A percentile compares a stretch with the other conserved stretches of the same genome.
These are phyloP conservation scores for Sinocyclocheilus rhinocerous DNA, from an alignment of 2,113 vertebrate genomes.

Conservation along the genomic window DNA sequence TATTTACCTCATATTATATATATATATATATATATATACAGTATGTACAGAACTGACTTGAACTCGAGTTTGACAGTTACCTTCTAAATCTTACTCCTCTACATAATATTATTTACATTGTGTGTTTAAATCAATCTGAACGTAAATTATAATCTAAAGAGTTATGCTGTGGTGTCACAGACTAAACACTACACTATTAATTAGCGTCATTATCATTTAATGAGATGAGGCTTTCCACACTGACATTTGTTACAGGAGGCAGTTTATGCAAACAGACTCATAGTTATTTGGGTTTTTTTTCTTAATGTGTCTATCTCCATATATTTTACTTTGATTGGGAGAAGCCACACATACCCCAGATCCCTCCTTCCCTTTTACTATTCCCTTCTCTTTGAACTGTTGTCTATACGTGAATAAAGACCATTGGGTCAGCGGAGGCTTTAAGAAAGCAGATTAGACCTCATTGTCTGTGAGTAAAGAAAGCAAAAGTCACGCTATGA, in stretches of 20 bases:
- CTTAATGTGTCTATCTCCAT: not conserved
- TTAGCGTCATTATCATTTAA: not conserved
- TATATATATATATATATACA: too few relatives aligned
- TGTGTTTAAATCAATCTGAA: not conserved
- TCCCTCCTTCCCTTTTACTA: not conserved
- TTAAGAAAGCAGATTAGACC: slow-evolving; percentile 67
- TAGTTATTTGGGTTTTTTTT: too few relatives aligned
- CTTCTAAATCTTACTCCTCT: not conserved
- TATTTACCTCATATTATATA: too few relatives aligned
- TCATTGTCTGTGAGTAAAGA: slow-evolving; percentile 66
- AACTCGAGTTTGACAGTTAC: not conserved
- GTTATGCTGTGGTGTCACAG: not conserved
- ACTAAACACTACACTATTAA: not conserved
- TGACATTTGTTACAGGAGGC: not conserved
- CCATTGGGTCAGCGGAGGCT: slow-evolving; percentile 54
- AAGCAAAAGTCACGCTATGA: slow-evolving; percentile 68
- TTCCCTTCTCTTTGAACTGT: slow-evolving; percentile 33
- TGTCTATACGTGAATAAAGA: slow-evolving; percentile 52
- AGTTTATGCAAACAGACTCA: slow-evolving; percentile 20
- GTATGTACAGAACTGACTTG: too few relatives aligned
- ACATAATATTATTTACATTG: not conserved
- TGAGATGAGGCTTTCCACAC: too few relatives aligned
- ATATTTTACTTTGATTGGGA: not conserved
- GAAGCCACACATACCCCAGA: not conserved
- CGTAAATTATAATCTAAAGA: not conserved